Base-by-base conservation (phyloP, 2,113 vertebrate species). In the Craseonycteris thonglongyai region DNA sequence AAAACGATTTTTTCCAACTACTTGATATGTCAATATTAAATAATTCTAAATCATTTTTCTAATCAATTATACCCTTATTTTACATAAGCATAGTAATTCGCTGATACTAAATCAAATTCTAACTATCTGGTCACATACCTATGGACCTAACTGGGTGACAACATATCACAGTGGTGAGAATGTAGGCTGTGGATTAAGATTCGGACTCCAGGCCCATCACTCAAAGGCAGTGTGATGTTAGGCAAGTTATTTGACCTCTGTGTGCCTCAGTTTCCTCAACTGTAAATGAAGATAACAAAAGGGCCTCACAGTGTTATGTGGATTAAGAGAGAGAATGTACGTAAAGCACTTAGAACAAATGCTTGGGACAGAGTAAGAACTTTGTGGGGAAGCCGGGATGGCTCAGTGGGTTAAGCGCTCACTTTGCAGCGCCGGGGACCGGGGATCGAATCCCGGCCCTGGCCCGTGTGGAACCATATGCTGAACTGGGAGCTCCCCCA, bases 1-100 rank as follows among this genome's bases (percentile, higher is more conserved):
- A 96, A 97, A 93, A 91, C 93, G 82, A 95, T 59, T 80, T 47
- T 88, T 80, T 88, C 40, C 65, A 91, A 54, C 19, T 54, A 79
- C n/a, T 47, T 93, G 61, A 80, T 90, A 91, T 14, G 2, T 47
- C 28, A 47, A 22, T 87, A 84, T 59, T 66, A 88, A 87, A 81
- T 22, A 92, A 63, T 30, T 87, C 49, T 59, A 91, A 58, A 74
- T 74, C 6, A 75, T 49, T 85, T 92, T 58, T 93, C 45, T 63
- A 82, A 59, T 47, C 93, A 83, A 79, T 54, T 56, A 1, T 74
- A 88, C 28, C 9, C 26, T 79, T 83, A 88, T 69, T 58, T 85
- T 91, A 88, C 2, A 7, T 42, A 63, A 71, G 72, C 56, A 56
- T 9, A 82, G 51, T 49, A 63, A 89, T 84, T 80, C 72, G 51